phyloP scores from a whole-genome alignment of 2,888 invertebrate genomes.

The Drosophila crucigera region DNA sequence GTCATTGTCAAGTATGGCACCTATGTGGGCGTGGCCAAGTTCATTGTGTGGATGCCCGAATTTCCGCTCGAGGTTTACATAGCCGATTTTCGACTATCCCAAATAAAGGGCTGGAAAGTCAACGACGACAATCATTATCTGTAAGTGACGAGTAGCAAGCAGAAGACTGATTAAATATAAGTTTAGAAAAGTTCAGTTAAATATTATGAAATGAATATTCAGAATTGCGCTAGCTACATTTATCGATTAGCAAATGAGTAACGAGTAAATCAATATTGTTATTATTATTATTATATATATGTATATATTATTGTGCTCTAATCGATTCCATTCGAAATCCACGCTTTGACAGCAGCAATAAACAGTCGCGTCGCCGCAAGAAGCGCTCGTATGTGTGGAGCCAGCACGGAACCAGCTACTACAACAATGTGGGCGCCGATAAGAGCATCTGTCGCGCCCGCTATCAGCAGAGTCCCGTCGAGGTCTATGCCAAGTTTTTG shows the following conservation, averaged over 20 bases:
- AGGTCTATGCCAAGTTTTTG: slow-evolving; percentile 96
- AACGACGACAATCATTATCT: slow-evolving; percentile 90
- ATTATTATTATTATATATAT: not conserved
- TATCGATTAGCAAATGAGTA: not conserved
- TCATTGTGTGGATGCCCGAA: slow-evolving; percentile 99
- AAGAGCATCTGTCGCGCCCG: slow-evolving; percentile 91
- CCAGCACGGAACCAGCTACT: slow-evolving; percentile 87
- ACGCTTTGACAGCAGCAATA: slow-evolving; percentile 84
- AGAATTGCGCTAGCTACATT: not conserved
- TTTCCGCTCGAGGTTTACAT: slow-evolving; percentile 96
- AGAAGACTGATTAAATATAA: not conserved
- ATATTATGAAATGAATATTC: not conserved
- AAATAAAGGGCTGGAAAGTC: slow-evolving; percentile 97
- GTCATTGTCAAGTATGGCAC: slow-evolving; percentile 97
- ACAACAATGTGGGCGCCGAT: slow-evolving; percentile 87
- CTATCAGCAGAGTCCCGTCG: slow-evolving; percentile 96
- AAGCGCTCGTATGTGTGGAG: slow-evolving; percentile 89
- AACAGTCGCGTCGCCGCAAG: slow-evolving; percentile 86
- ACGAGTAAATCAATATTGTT: not conserved
- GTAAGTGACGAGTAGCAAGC: slow-evolving; percentile 63
- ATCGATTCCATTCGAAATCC: not conserved
- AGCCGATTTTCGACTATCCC: slow-evolving; percentile 94
- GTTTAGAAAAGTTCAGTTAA: not conserved
- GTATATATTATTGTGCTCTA: not conserved
- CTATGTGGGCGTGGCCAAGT: slow-evolving; percentile 93